Evolutionary conservation across 2,797 vertebrate genomes (phyloP).

Genomic region (Sebastiscus albofasciatus): DNA sequence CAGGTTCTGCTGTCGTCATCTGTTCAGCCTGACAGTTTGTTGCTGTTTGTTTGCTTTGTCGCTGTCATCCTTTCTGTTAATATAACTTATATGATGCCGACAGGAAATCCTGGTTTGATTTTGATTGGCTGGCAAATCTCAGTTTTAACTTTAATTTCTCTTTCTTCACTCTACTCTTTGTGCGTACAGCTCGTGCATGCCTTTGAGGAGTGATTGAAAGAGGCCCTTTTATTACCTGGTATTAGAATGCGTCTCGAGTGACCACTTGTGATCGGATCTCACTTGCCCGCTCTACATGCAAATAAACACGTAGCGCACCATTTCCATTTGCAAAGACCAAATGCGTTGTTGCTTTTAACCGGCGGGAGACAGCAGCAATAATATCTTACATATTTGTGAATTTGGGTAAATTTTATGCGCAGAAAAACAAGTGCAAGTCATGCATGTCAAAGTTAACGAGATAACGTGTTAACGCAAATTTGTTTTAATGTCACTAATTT

Average conservation of each 20-base stretch:
- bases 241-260: too few relatives aligned
- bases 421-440: fast-evolving
- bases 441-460: too few relatives aligned
- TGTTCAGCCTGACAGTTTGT: constrained; percentile 10
- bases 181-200: too few relatives aligned
- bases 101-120: background rate
- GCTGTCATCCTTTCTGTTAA: background rate
- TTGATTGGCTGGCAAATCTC: background rate
- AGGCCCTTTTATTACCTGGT: too few relatives aligned
- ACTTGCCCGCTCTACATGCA: too few relatives aligned
- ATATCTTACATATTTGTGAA: background rate
- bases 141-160: fast-evolving
- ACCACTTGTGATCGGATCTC: too few relatives aligned
- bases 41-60: constrained; percentile 7
- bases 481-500: too few relatives aligned
- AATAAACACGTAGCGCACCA: too few relatives aligned
- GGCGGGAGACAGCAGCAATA: background rate
- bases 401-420: fast-evolving
- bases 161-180: too few relatives aligned
- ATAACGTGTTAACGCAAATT: too few relatives aligned
- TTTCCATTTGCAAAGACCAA: too few relatives aligned
- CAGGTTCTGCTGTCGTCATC: constrained; percentile 10
- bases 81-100: background rate
- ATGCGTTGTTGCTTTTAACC: background rate
- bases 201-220: too few relatives aligned